phyloP scores from a whole-genome alignment of 2,797 vertebrate species.

The Coluber constrictor region DNA sequence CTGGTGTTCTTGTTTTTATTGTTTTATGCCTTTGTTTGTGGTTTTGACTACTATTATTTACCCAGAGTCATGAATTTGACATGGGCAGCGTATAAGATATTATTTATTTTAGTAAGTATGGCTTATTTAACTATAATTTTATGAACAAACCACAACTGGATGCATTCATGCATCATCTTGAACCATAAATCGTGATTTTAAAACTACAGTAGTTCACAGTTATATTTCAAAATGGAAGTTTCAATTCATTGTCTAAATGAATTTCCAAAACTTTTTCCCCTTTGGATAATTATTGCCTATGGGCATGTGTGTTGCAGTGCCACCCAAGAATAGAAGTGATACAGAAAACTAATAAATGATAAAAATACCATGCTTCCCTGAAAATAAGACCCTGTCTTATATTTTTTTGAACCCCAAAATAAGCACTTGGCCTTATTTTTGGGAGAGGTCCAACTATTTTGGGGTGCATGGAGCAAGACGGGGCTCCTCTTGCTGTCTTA shows the following conservation, averaged over 20 bases:
- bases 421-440: too few relatives aligned
- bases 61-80: neutral
- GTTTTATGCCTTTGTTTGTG: neutral
- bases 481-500: too few relatives aligned
- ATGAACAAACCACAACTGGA: neutral
- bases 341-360: neutral
- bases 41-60: neutral
- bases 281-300: neutral
- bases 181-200: neutral
- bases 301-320: neutral
- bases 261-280: neutral
- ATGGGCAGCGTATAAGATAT: neutral
- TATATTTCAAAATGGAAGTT: neutral
- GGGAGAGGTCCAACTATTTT: too few relatives aligned
- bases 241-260: neutral
- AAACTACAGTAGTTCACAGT: neutral
- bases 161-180: neutral
- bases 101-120: neutral
- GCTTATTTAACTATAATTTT: neutral
- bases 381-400: too few relatives aligned
- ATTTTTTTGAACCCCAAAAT: too few relatives aligned
- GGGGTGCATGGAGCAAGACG: too few relatives aligned
- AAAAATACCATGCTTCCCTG: neutral
- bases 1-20: neutral
- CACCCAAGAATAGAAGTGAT: neutral